Conservation (phyloP, 2,797 vertebrate species). For the Aplochiton taeniatus region DNA sequence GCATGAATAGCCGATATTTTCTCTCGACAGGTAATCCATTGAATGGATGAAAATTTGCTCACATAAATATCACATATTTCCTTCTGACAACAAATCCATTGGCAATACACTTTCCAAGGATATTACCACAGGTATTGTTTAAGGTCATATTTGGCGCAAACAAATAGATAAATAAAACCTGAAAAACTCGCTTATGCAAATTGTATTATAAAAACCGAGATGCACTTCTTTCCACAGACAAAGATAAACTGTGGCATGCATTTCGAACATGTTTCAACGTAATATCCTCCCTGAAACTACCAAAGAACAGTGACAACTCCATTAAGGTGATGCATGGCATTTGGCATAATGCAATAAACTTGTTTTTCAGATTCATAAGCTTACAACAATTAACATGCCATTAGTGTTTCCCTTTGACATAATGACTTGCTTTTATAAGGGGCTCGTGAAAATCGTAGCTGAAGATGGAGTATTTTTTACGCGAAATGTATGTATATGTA, state of each 20-base stretch:
- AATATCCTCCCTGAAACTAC: background rate
- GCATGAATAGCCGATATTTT: slow-evolving; percentile 72
- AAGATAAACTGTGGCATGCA: too few relatives aligned
- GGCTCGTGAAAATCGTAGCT: slow-evolving; percentile 35
- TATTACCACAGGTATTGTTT: slow-evolving; percentile 59
- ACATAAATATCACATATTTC: too few relatives aligned
- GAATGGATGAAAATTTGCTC: too few relatives aligned
- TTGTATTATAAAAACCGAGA: too few relatives aligned
- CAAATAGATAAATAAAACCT: slow-evolving; percentile 43
- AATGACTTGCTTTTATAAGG: slow-evolving; percentile 36
- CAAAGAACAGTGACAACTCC: background rate
- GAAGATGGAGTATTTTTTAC: slow-evolving; percentile 61
- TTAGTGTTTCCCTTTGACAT: slow-evolving; percentile 42
- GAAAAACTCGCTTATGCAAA: slow-evolving; percentile 32
- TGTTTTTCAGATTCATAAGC: too few relatives aligned
- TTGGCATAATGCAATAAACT: background rate
- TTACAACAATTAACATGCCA: slow-evolving; percentile 23
- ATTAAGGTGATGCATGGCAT: background rate
- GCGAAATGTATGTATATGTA: slow-evolving; percentile 69
- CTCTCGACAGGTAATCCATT: slow-evolving; percentile 39
- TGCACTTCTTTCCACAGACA: too few relatives aligned
- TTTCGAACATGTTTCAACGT: too few relatives aligned
- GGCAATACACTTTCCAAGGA: slow-evolving; percentile 60
- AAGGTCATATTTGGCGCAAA: slow-evolving; percentile 65
- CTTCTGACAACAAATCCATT: slow-evolving; percentile 60